Percentiles rank a stretch among this genome's conserved stretches.
phyloP scores from a whole-genome alignment of 2,888 invertebrate species.

The Acanthacorydalis orientalis region DNA sequence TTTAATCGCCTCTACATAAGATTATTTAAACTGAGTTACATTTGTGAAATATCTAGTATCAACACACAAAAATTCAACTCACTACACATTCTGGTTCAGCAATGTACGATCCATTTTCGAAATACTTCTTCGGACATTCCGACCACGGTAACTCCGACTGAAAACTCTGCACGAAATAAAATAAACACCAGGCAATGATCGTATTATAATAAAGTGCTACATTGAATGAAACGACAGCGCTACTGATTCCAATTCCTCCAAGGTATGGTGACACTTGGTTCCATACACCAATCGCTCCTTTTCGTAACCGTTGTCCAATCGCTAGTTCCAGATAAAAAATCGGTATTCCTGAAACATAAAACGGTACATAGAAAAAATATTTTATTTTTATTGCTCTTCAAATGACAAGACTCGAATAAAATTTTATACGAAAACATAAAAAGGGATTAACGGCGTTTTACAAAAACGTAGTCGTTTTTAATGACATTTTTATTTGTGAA shows the following conservation, averaged over 20 bases:
- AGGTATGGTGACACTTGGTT: slow-evolving; percentile 80
- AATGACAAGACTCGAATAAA: too few relatives aligned
- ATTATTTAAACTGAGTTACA: neutral
- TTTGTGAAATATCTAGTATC: neutral
- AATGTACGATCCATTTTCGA: slow-evolving; percentile 60
- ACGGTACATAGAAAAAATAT: too few relatives aligned
- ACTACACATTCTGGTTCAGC: slow-evolving; percentile 70
- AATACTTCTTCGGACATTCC: slow-evolving; percentile 72
- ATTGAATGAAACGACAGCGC: slow-evolving; percentile 90
- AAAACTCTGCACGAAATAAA: slow-evolving; percentile 87
- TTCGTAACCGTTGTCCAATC: slow-evolving; percentile 81
- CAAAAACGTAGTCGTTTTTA: too few relatives aligned
- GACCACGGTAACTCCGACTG: slow-evolving; percentile 84
- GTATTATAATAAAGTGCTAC: slow-evolving; percentile 96
- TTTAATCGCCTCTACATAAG: too few relatives aligned
- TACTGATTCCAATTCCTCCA: slow-evolving; percentile 82
- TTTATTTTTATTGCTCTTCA: too few relatives aligned
- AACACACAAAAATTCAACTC: slow-evolving; percentile 24
- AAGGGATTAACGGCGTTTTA: too few relatives aligned
- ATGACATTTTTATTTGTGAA: too few relatives aligned
- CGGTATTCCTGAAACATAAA: slow-evolving; percentile 38
- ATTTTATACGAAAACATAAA: too few relatives aligned
- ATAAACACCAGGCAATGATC: slow-evolving; percentile 94
- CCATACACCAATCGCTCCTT: slow-evolving; percentile 93
- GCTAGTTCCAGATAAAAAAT: slow-evolving; percentile 93